Conservation (phyloP, 2,797 vertebrate genomes). For the Hyperoplus immaculatus region DNA sequence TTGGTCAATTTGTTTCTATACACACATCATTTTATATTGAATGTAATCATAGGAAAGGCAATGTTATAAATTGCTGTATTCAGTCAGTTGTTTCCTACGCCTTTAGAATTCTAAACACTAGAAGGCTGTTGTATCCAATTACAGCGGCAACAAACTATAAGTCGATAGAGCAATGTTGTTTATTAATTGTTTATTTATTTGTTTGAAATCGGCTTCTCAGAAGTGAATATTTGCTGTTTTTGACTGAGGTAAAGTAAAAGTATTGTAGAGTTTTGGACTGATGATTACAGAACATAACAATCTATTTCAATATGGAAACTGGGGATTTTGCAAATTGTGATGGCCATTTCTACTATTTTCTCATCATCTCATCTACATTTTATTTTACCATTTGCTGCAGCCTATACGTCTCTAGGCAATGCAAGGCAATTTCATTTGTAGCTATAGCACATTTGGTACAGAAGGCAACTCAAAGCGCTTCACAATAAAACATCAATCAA, state of each 20-base stretch:
- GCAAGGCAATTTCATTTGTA: too few relatives aligned
- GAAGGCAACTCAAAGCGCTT: too few relatives aligned
- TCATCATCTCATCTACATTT: not conserved
- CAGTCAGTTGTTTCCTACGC: not conserved
- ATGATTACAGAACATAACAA: not conserved
- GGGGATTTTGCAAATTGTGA: not conserved
- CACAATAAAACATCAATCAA: too few relatives aligned
- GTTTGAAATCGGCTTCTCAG: not conserved
- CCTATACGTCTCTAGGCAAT: too few relatives aligned
- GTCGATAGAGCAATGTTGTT: not conserved
- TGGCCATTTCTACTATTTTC: not conserved
- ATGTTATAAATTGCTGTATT: conserved; percentile 5
- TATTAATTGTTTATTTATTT: not conserved
- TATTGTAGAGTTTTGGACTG: not conserved
- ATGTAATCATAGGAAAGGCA: not conserved
- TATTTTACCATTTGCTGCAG: too few relatives aligned
- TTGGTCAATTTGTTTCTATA: conserved; percentile 7
- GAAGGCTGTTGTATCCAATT: not conserved
- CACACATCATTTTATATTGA: conserved; percentile 1
- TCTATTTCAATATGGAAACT: not conserved
- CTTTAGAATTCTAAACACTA: not conserved
- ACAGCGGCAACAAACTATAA: not conserved
- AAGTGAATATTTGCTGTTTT: not conserved
- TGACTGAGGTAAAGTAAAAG: not conserved
- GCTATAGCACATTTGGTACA: too few relatives aligned